Percentiles rank a stretch among this genome's conserved stretches.
Evolutionary conservation across 2,797 vertebrate species (phyloP).

Genomic region (Sternarchorhynchus goeldii): DNA sequence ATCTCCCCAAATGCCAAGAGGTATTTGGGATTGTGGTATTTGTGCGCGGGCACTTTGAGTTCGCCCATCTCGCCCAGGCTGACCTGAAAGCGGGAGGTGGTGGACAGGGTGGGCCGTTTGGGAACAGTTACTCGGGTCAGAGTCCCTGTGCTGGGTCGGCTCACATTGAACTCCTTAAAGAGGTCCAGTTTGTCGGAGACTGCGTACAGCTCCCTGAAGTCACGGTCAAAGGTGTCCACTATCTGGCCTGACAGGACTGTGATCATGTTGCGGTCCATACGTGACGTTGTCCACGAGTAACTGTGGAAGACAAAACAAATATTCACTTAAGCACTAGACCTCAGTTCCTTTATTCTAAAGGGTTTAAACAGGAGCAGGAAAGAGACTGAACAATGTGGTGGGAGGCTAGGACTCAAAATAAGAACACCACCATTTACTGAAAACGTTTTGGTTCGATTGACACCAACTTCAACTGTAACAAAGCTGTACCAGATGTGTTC

Average conservation of each 20-base stretch:
- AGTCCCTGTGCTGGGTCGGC: constrained; percentile 51
- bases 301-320: constrained; percentile 63
- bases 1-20: constrained; percentile 74
- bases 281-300: constrained; percentile 89
- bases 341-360: neutral
- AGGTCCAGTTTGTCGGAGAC: constrained; percentile 87
- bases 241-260: constrained; percentile 89
- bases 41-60: constrained; percentile 83
- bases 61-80: constrained; percentile 63
- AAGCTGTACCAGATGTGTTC: no score
- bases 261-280: constrained; percentile 90
- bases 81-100: constrained; percentile 76
- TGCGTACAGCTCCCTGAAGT: constrained; percentile 93
- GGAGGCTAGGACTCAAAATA: neutral
- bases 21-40: constrained; percentile 93
- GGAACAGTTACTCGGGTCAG: constrained; percentile 34
- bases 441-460: no score
- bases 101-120: constrained; percentile 52
- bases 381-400: neutral
- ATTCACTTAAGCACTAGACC: neutral
- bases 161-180: constrained; percentile 81
- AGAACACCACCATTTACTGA: no score
- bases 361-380: no score
- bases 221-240: constrained; percentile 86
- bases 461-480: no score